A percentile compares a stretch with the other conserved stretches of the same genome.
phyloP scores from a whole-genome alignment of 2,113 vertebrate genomes.

The Thalassoma bifasciatum region DNA sequence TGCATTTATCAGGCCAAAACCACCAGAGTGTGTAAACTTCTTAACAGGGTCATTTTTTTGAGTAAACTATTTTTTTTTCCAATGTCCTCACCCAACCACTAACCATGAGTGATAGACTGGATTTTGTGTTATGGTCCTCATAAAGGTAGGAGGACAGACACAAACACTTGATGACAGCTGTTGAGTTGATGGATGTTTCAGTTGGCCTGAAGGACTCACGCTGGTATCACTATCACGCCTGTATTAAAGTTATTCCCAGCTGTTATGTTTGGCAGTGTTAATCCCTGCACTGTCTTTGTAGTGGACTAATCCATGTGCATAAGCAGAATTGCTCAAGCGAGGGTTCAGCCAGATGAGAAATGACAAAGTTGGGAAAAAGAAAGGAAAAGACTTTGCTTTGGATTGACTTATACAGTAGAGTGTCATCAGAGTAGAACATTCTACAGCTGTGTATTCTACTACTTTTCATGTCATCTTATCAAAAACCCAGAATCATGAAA shows the following conservation, averaged over 20 bases:
- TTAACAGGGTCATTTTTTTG: too few species aligned
- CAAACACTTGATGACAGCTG: background rate
- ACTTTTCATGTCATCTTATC: too few species aligned
- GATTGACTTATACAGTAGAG: background rate
- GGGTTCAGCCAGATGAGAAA: background rate
- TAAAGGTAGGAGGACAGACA: background rate
- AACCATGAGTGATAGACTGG: too few species aligned
- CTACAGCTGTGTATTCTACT: too few species aligned
- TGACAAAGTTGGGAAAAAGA: too few species aligned
- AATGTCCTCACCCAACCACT: too few species aligned
- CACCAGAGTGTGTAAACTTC: too few species aligned
- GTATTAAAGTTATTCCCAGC: background rate
- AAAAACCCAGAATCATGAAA: too few species aligned
- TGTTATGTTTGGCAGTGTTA: background rate
- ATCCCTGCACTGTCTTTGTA: background rate
- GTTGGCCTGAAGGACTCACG: background rate
- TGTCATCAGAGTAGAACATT: background rate
- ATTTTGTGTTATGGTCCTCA: too few species aligned
- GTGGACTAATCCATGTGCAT: background rate
- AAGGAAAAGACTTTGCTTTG: background rate
- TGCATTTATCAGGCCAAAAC: too few species aligned
- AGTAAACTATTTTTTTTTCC: too few species aligned
- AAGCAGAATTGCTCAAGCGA: background rate
- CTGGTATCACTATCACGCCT: background rate
- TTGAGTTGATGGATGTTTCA: background rate